A percentile compares a stretch with the other conserved stretches of the same genome.
Evolutionary conservation across 2,888 invertebrate species (phyloP).

Genomic region (Mantis religiosa): DNA sequence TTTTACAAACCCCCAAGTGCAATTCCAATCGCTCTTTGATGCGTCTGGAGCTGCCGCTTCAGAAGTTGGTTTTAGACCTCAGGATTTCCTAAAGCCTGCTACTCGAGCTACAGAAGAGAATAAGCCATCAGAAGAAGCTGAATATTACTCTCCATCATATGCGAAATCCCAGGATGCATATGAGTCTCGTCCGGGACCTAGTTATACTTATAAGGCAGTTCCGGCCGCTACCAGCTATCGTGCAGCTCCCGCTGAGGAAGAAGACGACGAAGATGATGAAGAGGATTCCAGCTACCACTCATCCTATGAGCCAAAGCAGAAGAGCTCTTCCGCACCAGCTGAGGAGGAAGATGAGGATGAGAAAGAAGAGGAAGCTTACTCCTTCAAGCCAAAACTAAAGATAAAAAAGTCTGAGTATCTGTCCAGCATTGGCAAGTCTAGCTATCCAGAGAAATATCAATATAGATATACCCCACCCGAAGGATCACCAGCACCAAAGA

Average conservation of each 20-base stretch:
- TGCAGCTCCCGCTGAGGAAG: background rate
- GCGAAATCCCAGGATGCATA: constrained; percentile 24
- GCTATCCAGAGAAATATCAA: constrained; percentile 6
- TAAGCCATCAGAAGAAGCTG: constrained; percentile 32
- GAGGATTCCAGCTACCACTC: background rate
- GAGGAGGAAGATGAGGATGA: background rate
- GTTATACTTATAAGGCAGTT: background rate
- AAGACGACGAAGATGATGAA: background rate
- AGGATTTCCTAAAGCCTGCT: constrained; percentile 40
- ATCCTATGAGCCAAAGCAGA: background rate
- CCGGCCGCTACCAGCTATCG: background rate
- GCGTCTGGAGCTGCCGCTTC: constrained; percentile 34
- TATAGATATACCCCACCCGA: background rate
- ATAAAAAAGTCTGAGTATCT: background rate
- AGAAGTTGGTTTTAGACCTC: constrained; percentile 36
- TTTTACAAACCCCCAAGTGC: constrained; percentile 37
- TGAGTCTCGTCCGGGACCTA: constrained; percentile 12
- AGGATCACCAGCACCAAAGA: background rate
- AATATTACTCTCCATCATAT: constrained; percentile 22
- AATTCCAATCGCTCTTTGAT: constrained; percentile 37
- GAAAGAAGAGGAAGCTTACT: background rate
- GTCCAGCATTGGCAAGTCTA: constrained; percentile 19
- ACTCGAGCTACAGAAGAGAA: constrained; percentile 25
- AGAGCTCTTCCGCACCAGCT: background rate
- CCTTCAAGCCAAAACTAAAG: background rate